Base-by-base conservation (phyloP, 1,140 invertebrate species). In the Scylla paramamosain region DNA sequence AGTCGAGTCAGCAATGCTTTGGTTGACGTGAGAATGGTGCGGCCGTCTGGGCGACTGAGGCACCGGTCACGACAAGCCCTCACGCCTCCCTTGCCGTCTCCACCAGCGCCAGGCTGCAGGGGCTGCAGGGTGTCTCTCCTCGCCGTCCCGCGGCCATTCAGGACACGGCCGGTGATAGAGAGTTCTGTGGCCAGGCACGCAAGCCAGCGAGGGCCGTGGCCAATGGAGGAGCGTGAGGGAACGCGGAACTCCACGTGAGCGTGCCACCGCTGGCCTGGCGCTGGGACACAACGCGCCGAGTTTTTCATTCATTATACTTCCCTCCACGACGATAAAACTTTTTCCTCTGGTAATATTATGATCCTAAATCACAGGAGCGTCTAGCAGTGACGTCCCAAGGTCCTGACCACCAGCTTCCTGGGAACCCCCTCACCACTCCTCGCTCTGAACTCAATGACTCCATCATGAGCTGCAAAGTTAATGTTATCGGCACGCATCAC, bases 221-320 rank as follows among this genome's bases (percentile, higher is more conserved):
- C 67, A n/a, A n/a, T 77, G 67, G 16, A 20, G 20, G 20, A n/a
- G 67, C 67, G 67, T 77, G 67, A 77, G 67, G 67, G 67, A 77
- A 77, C 67, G 67, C 67, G 67, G 67, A 77, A 77, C 67, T 77
- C 20, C 25, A 2, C 52, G 2, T 59, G 52, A 59, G 52, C 52
- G 52, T 20, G 52, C 16, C 52, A 8, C 16, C 52, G 52, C 52
- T 59, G n/a, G 7, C 67, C 67, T n/a, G 20, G 20, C 16, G 67
- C 67, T n/a, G 67, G 2, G 25, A 77, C 67, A 20, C 67, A 20
- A 6, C 25, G n/a, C 67, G 25, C 6, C 67, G 20, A 77, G 67
- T 77, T 77, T 77, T 77, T 77, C 67, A 77, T 77, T 77, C 67
- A 77, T 77, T n/a, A 20, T 77, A 77, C 67, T n/a, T 77, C 67